A percentile compares a stretch with the other conserved stretches of the same genome.
Conservation (phyloP, 2,113 vertebrate genomes). For the Brachyhypopomus gauderio region DNA sequence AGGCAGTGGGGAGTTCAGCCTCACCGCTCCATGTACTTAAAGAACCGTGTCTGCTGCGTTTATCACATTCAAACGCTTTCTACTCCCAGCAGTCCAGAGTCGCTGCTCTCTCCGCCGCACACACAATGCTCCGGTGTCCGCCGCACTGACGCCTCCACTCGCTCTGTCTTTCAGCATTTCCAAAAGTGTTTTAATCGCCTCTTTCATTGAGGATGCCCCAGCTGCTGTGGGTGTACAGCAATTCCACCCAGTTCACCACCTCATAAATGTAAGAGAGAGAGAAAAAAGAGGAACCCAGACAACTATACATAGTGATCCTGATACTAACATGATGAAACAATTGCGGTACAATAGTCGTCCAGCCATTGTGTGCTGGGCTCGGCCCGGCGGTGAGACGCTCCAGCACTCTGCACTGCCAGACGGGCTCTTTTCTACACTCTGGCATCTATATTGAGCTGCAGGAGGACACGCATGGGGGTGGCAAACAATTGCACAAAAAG, state of each 20-base stretch:
- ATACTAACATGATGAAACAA: slow-evolving; percentile 14
- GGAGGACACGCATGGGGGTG: slow-evolving; percentile 77
- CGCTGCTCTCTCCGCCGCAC: slow-evolving; percentile 36
- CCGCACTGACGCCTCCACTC: slow-evolving; percentile 10
- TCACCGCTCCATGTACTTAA: slow-evolving; percentile 66
- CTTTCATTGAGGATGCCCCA: slow-evolving; percentile 20
- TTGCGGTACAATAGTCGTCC: slow-evolving; percentile 6
- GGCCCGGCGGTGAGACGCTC: slow-evolving; percentile 66
- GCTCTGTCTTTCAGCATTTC: slow-evolving; percentile 8
- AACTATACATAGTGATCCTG: not conserved
- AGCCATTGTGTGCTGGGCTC: slow-evolving; percentile 34
- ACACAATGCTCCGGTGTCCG: slow-evolving; percentile 52
- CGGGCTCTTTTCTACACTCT: slow-evolving; percentile 63
- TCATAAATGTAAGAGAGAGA: not conserved
- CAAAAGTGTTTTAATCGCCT: slow-evolving; percentile 18
- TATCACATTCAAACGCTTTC: slow-evolving; percentile 68
- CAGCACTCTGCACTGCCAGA: slow-evolving; percentile 48
- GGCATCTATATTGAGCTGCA: slow-evolving; percentile 70
- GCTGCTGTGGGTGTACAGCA: not conserved
- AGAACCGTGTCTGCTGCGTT: slow-evolving; percentile 65
- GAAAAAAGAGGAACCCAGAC: not conserved
- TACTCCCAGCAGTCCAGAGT: slow-evolving; percentile 61
- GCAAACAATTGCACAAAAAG: slow-evolving; percentile 80
- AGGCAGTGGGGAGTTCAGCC: slow-evolving; percentile 67
- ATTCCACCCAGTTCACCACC: not conserved